phyloP scores from a whole-genome alignment of 1,140 invertebrate species.

The Heliothis virescens region DNA sequence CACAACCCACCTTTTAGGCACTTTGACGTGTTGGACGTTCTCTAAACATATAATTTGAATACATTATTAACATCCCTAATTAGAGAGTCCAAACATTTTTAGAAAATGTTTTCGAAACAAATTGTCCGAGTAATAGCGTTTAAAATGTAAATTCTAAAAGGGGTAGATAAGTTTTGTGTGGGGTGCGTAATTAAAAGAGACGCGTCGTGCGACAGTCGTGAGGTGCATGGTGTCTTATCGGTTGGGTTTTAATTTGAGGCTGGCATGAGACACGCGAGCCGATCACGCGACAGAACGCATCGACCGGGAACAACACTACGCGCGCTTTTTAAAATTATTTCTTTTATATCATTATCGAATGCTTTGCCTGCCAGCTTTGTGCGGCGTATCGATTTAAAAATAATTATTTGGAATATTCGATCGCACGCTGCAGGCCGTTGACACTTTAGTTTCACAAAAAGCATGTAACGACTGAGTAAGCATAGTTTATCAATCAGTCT shows the following conservation, averaged over 20 bases:
- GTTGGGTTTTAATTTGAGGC: constrained; percentile 79
- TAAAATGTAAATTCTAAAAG: constrained; percentile 70
- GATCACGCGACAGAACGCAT: constrained; percentile 76
- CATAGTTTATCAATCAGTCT: constrained; percentile 59
- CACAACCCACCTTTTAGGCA: neutral
- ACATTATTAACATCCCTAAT: constrained; percentile 39
- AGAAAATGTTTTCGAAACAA: constrained; percentile 53
- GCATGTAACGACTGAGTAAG: constrained; percentile 56
- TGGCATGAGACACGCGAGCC: constrained; percentile 77
- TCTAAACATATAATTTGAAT: constrained; percentile 21
- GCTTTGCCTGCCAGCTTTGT: constrained; percentile 18
- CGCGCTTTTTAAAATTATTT: constrained; percentile 66
- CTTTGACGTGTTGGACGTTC: constrained; percentile 18
- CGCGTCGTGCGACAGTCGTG: constrained; percentile 74
- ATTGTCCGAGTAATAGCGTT: constrained; percentile 54
- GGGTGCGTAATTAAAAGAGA: constrained; percentile 83
- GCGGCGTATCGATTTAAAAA: constrained; percentile 55
- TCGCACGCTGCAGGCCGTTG: constrained; percentile 24
- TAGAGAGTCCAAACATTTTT: constrained; percentile 39
- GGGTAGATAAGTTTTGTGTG: constrained; percentile 76
- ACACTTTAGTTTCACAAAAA: constrained; percentile 43
- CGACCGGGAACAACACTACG: constrained; percentile 58
- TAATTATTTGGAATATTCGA: constrained; percentile 42
- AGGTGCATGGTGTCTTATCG: constrained; percentile 78
- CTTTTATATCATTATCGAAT: constrained; percentile 69